Evolutionary conservation across 1,140 invertebrate species (phyloP), one percentile per base, ranked within the genome.

Genomic region (Caenorhabditis latens): DNA sequence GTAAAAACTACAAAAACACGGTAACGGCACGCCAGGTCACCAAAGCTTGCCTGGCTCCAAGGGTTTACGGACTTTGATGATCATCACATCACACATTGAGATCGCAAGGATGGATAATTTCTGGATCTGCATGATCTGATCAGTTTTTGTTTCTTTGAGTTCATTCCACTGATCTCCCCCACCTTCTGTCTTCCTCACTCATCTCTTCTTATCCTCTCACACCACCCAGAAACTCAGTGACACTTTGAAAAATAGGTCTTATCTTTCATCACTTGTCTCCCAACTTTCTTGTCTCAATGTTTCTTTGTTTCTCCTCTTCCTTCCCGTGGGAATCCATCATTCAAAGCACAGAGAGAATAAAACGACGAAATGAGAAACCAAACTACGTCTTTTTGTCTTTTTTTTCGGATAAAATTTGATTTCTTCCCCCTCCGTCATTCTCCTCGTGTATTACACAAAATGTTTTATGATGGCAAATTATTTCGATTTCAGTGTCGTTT

Each of bases 251-350:
- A 14, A 71, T 19, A 19, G 1, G 19, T 71, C 13, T 71, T 71
- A 71, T 71, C 65, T 71, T 71, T 71, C 65, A 46, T 43, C 65
- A 46, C 65, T 71, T 71, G 57, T 61, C 57, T 61, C 19, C 21
- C 21, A 21, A 8, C n/a, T 61, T 61, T 58, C n/a, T 24, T 61
- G 32, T 32, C 32, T 32, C 32, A 32, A 32, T 32, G 32, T 32
- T 32, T 32, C 32, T 63, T 43, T 43, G 14, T 71, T 46, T 71
- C 65, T 71, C 46, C n/a, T 40, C 9, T 40, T 32, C 40, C 61
- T 65, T 21, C 65, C 65, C 40, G 40, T 43, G 65, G 65, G 42
- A 46, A 71, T 71, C 65, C 65, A 71, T 71, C 65, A 71, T 71
- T 71, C 61, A 65, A 65, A 65, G 61, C 61, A 65, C 61, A 65